These are phyloP conservation scores for Centrocercus urophasianus DNA, from an alignment of 2,113 vertebrate genomes.

Conservation along the genomic window DNA sequence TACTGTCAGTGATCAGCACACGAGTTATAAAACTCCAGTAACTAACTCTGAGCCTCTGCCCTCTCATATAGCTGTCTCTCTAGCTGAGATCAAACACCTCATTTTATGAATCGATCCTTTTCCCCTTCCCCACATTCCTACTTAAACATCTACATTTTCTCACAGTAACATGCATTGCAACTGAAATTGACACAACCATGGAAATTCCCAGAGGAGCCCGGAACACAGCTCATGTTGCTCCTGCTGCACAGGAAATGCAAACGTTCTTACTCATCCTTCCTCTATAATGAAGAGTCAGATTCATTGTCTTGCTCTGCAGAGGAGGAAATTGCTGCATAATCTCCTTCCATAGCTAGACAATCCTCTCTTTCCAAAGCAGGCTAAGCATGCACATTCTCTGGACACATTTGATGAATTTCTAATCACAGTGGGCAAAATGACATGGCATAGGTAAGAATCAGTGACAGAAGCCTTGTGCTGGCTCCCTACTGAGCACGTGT, in stretches of 20 bases:
- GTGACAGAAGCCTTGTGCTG: slow-evolving; percentile 10
- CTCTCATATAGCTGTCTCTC: not conserved
- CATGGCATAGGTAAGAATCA: not conserved
- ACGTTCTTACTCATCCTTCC: slow-evolving; percentile 46
- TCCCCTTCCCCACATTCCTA: not conserved
- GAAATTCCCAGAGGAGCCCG: slow-evolving; percentile 37
- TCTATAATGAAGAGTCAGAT: slow-evolving; percentile 62
- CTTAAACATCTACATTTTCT: slow-evolving; percentile 19
- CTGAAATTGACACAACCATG: slow-evolving; percentile 15
- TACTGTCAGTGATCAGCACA: not conserved
- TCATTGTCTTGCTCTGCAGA: slow-evolving; percentile 48
- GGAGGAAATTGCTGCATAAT: slow-evolving; percentile 70
- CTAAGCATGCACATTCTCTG: slow-evolving; percentile 56
- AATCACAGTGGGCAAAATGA: not conserved
- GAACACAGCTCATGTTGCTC: not conserved
- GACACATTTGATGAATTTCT: slow-evolving; percentile 42
- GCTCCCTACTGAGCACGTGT: not conserved
- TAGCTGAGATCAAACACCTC: not conserved
- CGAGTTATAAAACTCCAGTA: not conserved
- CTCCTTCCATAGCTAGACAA: slow-evolving; percentile 54
- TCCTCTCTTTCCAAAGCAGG: slow-evolving; percentile 42
- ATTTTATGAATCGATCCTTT: not conserved
- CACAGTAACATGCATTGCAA: not conserved
- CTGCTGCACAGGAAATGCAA: slow-evolving; percentile 51
- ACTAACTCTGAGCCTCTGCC: not conserved